Evolutionary conservation across 1,140 invertebrate genomes (phyloP).

Genomic region (Pogonognathellus flavescens): DNA sequence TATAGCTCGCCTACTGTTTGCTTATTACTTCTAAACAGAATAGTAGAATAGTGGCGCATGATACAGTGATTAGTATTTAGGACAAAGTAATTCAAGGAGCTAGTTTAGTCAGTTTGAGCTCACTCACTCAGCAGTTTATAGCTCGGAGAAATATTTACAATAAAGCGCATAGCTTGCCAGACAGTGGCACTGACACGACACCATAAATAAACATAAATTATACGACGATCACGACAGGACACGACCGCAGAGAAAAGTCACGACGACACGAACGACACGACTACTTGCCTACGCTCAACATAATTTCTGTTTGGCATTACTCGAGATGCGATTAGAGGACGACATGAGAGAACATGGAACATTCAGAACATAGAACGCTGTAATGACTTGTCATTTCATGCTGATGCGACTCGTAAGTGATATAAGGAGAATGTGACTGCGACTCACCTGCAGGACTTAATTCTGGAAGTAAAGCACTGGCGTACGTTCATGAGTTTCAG

Average conservation of each 20-base stretch:
- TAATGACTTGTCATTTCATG: constrained; percentile 5
- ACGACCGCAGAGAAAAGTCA: constrained; percentile 22
- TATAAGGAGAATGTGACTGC: neutral
- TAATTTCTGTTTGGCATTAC: neutral
- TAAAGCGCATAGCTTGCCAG: neutral
- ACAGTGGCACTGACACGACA: constrained; percentile 31
- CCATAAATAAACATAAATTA: constrained; percentile 50
- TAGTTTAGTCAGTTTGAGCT: neutral
- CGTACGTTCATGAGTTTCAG: constrained; percentile 66
- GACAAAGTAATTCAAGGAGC: constrained; percentile 33
- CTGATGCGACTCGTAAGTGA: neutral
- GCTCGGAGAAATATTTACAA: neutral
- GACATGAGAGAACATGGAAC: neutral
- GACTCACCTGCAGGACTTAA: constrained; percentile 65
- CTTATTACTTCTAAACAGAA: too few relatives aligned
- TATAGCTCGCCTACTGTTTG: too few relatives aligned
- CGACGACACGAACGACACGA: neutral
- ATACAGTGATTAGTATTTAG: neutral
- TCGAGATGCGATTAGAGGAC: neutral
- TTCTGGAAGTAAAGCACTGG: constrained; percentile 66
- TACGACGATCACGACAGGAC: constrained; percentile 25
- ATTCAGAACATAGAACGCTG: neutral
- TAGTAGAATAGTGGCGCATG: too few relatives aligned
- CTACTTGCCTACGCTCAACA: constrained; percentile 5
- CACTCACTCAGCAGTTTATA: neutral